Evolutionary conservation across 1,140 invertebrate genomes (phyloP).

Genomic region (Harpegnathos saltator): DNA sequence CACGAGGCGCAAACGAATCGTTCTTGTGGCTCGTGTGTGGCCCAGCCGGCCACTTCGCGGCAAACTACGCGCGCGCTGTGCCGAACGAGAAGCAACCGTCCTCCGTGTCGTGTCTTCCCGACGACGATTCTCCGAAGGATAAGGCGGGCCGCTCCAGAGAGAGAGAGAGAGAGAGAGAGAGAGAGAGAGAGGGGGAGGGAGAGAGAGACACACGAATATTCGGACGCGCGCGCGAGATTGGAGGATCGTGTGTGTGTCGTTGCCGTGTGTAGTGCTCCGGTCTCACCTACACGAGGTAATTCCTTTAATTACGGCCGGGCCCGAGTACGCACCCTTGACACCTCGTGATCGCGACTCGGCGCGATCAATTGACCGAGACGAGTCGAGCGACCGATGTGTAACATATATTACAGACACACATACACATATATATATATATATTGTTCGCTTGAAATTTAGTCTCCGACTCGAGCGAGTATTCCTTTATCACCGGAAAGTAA

Average conservation of each 20-base stretch:
- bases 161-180: not conserved
- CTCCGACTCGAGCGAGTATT: too few relatives aligned
- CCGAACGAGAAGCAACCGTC: too few relatives aligned
- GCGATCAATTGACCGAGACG: not conserved
- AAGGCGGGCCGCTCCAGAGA: not conserved
- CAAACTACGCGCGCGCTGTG: slow-evolving; percentile 24
- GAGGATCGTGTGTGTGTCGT: not conserved
- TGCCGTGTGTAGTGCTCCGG: not conserved
- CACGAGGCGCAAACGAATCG: slow-evolving; percentile 74
- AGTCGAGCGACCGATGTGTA: not conserved
- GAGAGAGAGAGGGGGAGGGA: too few relatives aligned
- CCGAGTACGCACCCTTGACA: not conserved
- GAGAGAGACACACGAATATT: too few relatives aligned
- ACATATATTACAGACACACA: not conserved
- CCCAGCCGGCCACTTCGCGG: slow-evolving; percentile 37
- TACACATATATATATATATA: too few relatives aligned
- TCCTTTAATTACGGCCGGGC: too few relatives aligned
- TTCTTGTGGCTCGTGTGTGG: slow-evolving; percentile 68
- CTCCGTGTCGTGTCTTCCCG: not conserved
- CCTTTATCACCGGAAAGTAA: too few relatives aligned
- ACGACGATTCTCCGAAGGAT: not conserved
- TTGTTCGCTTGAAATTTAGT: too few relatives aligned
- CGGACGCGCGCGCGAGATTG: slow-evolving; percentile 5
- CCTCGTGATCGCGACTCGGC: not conserved
- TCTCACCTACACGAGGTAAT: not conserved